A percentile compares a stretch with the other conserved stretches of the same genome.
Evolutionary conservation across 1,140 invertebrate species (phyloP).

Genomic region (Pollicipes pollicipes): DNA sequence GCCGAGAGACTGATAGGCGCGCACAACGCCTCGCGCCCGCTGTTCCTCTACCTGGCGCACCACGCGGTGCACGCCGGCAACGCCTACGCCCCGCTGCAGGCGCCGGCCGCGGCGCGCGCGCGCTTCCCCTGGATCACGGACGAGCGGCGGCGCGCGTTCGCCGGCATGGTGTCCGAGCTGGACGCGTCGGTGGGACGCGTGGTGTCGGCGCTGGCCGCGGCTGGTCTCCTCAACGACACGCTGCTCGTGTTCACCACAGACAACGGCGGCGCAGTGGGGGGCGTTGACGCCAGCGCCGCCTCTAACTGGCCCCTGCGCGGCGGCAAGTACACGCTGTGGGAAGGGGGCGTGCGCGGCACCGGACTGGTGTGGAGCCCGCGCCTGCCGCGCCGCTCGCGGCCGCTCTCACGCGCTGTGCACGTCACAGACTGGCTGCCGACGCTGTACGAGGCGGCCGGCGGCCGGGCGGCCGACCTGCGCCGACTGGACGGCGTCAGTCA

Average conservation of each 20-base stretch:
- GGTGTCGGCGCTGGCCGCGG: conserved; percentile 41
- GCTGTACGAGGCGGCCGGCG: conserved; percentile 32
- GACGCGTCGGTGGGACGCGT: conserved; percentile 69
- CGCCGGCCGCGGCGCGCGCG: conserved; percentile 43
- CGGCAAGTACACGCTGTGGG: conserved; percentile 33
- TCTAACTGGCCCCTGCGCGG: conserved; percentile 39
- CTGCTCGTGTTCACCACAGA: conserved; percentile 70
- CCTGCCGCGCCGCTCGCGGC: neutral
- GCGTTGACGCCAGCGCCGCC: conserved; percentile 65
- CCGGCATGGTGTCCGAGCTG: conserved; percentile 59
- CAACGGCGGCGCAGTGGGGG: conserved; percentile 62
- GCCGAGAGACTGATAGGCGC: conserved; percentile 45
- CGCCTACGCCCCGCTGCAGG: conserved; percentile 52
- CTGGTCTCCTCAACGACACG: conserved; percentile 47
- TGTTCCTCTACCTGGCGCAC: conserved; percentile 72
- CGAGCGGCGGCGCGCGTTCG: conserved; percentile 49
- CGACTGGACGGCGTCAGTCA: neutral
- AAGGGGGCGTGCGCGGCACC: conserved; percentile 29
- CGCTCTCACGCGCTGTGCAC: conserved; percentile 35
- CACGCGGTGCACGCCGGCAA: conserved; percentile 61
- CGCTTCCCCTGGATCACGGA: conserved; percentile 50
- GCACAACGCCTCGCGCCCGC: conserved; percentile 45
- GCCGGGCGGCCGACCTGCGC: neutral
- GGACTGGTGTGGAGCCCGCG: conserved; percentile 58
- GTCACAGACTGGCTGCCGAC: conserved; percentile 83